Base-by-base conservation (phyloP, 2,797 vertebrate genomes). In the Phylloscopus collybita region DNA sequence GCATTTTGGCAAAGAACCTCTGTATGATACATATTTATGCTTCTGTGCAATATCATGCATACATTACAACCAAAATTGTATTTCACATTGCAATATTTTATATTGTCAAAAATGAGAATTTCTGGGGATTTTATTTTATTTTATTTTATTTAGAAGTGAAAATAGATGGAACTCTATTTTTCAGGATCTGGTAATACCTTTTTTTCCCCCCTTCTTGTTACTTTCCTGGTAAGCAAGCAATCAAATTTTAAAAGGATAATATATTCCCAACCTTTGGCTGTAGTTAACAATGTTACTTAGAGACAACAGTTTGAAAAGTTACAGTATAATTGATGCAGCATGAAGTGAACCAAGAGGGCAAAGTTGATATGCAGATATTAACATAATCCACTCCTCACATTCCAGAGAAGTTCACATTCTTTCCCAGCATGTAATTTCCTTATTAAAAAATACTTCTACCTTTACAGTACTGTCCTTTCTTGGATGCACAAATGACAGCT, bases 271-370 rank as follows among this genome's bases (percentile, higher is more conserved):
- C 8, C 22, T 86, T 91, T 47, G 26, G 40, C 54, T 86, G 53
- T 22, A 88, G 56, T 27, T 90, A 95, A 87, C 60, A 83, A 72
- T 49, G 42, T 10, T 71, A 32, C n/a, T 71, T 72, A n/a, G n/a
- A 83, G 57, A 66, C 15, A 83, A 73, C 12, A 65, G 16, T 75
- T 88, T 74, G 49, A 84, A 89, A 90, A 92, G 80, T 90, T 91
- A 65, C 45, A 64, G 38, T 66, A 53, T 70, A 88, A 94, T 66
- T 89, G 26, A 81, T 49, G 60, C 51, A 90, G 56, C 59, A 53
- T 42, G 62, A 83, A 89, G 45, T 51, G 61, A 90, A 82, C 49
- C 53, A 89, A 89, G 62, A 82, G 53, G 74, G 57, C 27, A 91
- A 90, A 79, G 70, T 8, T 83, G 81, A 85, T 69, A 78, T 7